Conservation (phyloP, 1,140 invertebrate species). For the Gerris buenoi region DNA sequence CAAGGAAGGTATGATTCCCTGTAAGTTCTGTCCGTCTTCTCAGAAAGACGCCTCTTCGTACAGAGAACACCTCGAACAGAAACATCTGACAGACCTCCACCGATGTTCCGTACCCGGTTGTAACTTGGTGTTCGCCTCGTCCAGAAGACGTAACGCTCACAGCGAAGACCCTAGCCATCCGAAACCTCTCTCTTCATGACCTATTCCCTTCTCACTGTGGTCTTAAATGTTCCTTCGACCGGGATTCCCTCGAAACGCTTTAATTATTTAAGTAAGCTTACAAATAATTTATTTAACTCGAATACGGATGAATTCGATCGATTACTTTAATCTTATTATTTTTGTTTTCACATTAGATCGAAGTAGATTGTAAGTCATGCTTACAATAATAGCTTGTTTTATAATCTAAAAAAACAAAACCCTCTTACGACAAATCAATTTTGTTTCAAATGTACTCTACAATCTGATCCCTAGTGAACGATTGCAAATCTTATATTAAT, state of each 20-base stretch:
- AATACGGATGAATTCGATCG: too few species aligned
- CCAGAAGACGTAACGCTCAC: constrained; percentile 56
- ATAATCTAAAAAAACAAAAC: too few species aligned
- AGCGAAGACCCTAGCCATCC: constrained; percentile 37
- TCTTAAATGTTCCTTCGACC: constrained; percentile 8
- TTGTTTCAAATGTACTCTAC: too few species aligned
- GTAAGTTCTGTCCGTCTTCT: constrained; percentile 44
- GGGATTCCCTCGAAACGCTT: not conserved
- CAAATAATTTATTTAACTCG: too few species aligned
- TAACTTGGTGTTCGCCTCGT: constrained; percentile 63
- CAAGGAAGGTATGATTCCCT: constrained; percentile 44
- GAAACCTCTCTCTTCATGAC: constrained; percentile 33
- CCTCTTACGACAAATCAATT: too few species aligned
- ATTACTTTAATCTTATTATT: too few species aligned
- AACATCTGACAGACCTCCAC: constrained; percentile 57
- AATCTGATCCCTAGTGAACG: too few species aligned
- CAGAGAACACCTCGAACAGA: constrained; percentile 48
- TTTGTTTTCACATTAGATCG: too few species aligned
- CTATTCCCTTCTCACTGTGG: constrained; percentile 16
- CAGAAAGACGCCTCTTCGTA: constrained; percentile 42
- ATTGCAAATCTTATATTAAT: too few species aligned
- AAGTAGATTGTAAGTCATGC: too few species aligned
- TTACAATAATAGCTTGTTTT: too few species aligned
- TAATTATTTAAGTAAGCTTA: too few species aligned
- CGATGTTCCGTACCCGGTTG: constrained; percentile 63